Conservation (phyloP, 2,888 invertebrate genomes). For the Sarcophaga caerulescens region DNA sequence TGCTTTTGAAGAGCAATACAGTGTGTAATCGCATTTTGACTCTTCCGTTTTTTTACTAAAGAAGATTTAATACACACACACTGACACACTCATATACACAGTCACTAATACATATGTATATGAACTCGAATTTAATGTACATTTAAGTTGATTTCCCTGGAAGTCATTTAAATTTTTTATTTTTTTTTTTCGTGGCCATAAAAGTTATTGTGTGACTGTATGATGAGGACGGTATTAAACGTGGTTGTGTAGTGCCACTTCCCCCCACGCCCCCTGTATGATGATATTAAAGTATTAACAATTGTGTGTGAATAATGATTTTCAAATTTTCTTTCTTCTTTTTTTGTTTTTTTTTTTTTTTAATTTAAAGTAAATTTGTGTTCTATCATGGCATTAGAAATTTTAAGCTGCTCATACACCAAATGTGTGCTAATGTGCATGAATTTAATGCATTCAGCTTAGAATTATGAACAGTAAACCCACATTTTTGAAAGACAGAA, state of each 20-base stretch:
- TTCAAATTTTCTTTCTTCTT: not conserved
- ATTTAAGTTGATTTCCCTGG: not conserved
- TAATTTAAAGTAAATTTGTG: not conserved
- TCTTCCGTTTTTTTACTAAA: constrained; percentile 39
- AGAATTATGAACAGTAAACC: constrained; percentile 19
- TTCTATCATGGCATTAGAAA: not conserved
- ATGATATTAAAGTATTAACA: constrained; percentile 4
- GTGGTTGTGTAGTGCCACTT: no score
- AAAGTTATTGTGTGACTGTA: not conserved
- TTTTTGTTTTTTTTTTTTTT: no score
- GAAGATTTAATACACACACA: not conserved
- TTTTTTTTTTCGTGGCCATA: not conserved
- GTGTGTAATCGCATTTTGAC: constrained; percentile 48
- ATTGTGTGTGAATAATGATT: constrained; percentile 1
- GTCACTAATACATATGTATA: not conserved
- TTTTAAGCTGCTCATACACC: not conserved
- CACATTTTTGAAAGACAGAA: constrained; percentile 2
- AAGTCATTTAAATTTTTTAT: constrained; percentile 27
- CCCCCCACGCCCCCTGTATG: not conserved
- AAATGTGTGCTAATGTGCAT: not conserved
- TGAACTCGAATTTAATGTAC: not conserved
- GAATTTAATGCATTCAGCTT: no score
- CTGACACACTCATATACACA: constrained; percentile 4
- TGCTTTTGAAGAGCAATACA: constrained; percentile 3
- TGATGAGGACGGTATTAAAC: not conserved